Conservation (phyloP, 1,140 invertebrate genomes). For the Monochamus saltuarius region DNA sequence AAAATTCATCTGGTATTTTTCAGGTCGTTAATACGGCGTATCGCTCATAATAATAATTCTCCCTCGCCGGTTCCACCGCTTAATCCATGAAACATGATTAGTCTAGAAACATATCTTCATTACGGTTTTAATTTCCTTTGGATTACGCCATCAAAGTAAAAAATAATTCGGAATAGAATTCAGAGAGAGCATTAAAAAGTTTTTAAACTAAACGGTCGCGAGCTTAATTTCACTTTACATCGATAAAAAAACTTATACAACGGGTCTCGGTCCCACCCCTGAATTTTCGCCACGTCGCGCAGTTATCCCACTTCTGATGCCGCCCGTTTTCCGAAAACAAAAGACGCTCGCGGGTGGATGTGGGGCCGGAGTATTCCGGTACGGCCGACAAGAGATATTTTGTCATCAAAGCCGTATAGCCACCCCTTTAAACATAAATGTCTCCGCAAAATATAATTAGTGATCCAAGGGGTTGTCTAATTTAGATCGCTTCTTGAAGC, state of each 20-base stretch:
- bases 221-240: constrained; percentile 22
- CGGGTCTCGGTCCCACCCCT: background rate
- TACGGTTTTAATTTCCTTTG: constrained; percentile 34
- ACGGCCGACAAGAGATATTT: constrained; percentile 6
- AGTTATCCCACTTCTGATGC: too few species aligned
- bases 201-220: constrained; percentile 19
- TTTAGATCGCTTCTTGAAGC: constrained; percentile 9
- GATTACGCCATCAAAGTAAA: constrained; percentile 28
- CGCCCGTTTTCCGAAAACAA: too few species aligned
- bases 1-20: constrained; percentile 2
- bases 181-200: constrained; percentile 15
- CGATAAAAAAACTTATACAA: constrained; percentile 16
- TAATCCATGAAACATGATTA: constrained; percentile 15
- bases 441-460: constrained; percentile 8
- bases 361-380: background rate
- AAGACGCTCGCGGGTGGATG: background rate
- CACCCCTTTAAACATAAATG: constrained; percentile 10
- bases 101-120: constrained; percentile 30
- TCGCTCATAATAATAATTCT: constrained; percentile 13
- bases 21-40: constrained; percentile 3
- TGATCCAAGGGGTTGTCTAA: constrained; percentile 9
- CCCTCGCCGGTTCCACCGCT: constrained; percentile 1
- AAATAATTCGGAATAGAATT: constrained; percentile 22
- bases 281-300: background rate
- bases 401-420: constrained; percentile 7